These are phyloP conservation scores for Polydrusus cervinus DNA, from an alignment of 2,888 invertebrate genomes.

Conservation along the genomic window DNA sequence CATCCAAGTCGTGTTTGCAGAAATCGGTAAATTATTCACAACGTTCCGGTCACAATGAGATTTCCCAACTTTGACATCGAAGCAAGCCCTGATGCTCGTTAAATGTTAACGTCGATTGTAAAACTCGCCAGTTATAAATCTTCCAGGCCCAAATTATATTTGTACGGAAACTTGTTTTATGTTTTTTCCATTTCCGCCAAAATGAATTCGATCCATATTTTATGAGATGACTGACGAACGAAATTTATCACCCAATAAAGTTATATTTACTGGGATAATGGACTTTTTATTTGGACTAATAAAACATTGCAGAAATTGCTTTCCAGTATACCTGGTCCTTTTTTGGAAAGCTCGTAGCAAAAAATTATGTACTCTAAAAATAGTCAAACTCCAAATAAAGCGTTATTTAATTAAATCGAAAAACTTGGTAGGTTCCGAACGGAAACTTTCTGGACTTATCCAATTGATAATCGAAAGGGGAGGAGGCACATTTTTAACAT, in stretches of 20 bases:
- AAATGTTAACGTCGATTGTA: slow-evolving; percentile 71
- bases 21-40: slow-evolving; percentile 66
- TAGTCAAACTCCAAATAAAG: too few relatives aligned
- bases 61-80: slow-evolving; percentile 65
- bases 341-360: neutral
- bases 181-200: slow-evolving; percentile 60
- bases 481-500: too few relatives aligned
- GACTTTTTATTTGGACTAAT: slow-evolving; percentile 39
- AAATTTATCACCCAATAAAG: slow-evolving; percentile 61
- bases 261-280: slow-evolving; percentile 53
- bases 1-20: slow-evolving; percentile 42
- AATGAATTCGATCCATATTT: slow-evolving; percentile 65
- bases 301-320: slow-evolving; percentile 27
- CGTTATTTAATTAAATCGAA: too few relatives aligned
- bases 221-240: slow-evolving; percentile 61
- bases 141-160: slow-evolving; percentile 68
- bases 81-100: slow-evolving; percentile 60
- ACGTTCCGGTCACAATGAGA: slow-evolving; percentile 65
- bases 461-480: too few relatives aligned
- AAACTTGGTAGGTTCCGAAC: too few relatives aligned
- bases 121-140: slow-evolving; percentile 70
- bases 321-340: slow-evolving; percentile 1
- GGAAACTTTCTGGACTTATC: too few relatives aligned
- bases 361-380: too few relatives aligned
- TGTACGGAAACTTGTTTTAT: slow-evolving; percentile 67